These are phyloP conservation scores for honey bee (Apis mellifera) DNA, from an alignment of 1,140 invertebrate species.

Conservation along the genomic window Amel_HAv3.1 CM009938.2:1411001-1411500, in stretches of 20 bases:
- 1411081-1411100: constrained; percentile 32
- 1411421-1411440: too few relatives aligned
- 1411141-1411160: constrained; percentile 48
- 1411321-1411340: too few relatives aligned
- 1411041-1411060: constrained; percentile 26
- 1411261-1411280: not conserved
- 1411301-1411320: too few relatives aligned
- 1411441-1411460: not conserved
- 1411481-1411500: not conserved
- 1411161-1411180: constrained; percentile 49
- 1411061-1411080: constrained; percentile 46
- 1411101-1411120: constrained; percentile 45
- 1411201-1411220: not conserved
- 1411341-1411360: too few relatives aligned
- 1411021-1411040: not conserved
- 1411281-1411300: not conserved
- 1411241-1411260: not conserved
- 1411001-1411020: constrained; percentile 6
- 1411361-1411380: too few relatives aligned
- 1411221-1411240: not conserved
- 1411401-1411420: too few relatives aligned
- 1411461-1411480: not conserved
- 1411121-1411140: constrained; percentile 22
- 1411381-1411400: too few relatives aligned
- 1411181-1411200: constrained; percentile 46